Percentiles rank a stretch among this genome's conserved stretches.
Evolutionary conservation across 2,888 invertebrate genomes (phyloP).

Genomic region (Troglohyphantes excavatus): DNA sequence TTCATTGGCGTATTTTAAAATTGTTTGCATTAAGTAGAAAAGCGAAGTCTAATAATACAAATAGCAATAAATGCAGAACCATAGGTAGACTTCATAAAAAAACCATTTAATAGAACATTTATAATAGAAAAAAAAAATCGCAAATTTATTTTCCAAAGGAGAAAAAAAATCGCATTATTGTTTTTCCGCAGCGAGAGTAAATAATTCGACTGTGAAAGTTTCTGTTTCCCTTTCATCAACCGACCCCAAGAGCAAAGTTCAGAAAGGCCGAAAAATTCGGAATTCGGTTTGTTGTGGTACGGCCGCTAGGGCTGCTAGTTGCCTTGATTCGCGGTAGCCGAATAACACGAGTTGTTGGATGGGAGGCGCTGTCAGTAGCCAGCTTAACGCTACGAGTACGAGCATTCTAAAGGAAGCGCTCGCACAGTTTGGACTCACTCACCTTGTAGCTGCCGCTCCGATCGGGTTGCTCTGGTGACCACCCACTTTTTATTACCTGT

Average conservation of each 20-base stretch:
- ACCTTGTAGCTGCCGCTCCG: slow-evolving; percentile 47
- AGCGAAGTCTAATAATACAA: too few relatives aligned
- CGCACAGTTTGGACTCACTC: slow-evolving; percentile 65
- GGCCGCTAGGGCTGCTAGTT: slow-evolving; percentile 63
- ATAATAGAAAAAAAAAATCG: too few relatives aligned
- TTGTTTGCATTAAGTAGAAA: too few relatives aligned
- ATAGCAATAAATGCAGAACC: too few relatives aligned
- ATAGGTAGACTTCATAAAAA: too few relatives aligned
- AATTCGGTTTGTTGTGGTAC: slow-evolving; percentile 41
- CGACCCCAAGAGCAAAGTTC: slow-evolving; percentile 15
- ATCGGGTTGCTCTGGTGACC: slow-evolving; percentile 27
- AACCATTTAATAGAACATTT: too few relatives aligned
- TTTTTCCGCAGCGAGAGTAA: neutral
- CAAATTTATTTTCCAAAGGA: too few relatives aligned
- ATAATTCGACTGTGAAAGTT: neutral
- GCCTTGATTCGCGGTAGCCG: slow-evolving; percentile 49
- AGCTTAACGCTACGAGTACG: slow-evolving; percentile 59
- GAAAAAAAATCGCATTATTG: too few relatives aligned
- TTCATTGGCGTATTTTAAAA: too few relatives aligned
- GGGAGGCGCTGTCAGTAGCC: slow-evolving; percentile 71
- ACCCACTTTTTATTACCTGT: slow-evolving; percentile 1
- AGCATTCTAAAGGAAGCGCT: slow-evolving; percentile 74
- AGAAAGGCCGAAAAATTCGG: slow-evolving; percentile 21
- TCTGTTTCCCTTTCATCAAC: neutral
- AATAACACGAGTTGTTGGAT: slow-evolving; percentile 63